Percentiles rank a stretch among this genome's conserved stretches.
These are phyloP conservation scores for Odontomyia ornata DNA, from an alignment of 2,888 invertebrate genomes.

Conservation along the genomic window DNA sequence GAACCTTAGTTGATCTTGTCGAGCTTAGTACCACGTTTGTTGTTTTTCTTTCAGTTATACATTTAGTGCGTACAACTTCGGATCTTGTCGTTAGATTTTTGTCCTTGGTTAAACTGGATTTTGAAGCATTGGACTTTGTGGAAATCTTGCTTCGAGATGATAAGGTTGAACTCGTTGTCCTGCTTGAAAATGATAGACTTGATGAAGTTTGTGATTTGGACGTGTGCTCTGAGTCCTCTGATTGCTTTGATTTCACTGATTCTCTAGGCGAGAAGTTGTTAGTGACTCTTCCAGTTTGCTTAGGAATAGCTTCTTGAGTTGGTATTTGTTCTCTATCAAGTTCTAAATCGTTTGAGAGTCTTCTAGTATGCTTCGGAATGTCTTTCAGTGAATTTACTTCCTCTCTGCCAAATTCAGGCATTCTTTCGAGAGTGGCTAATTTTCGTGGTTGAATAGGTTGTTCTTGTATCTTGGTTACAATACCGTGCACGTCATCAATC, in stretches of 20 bases:
- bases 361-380: no score
- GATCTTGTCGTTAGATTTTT: background rate
- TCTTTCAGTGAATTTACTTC: no score
- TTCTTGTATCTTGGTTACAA: constrained; percentile 25
- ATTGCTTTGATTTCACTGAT: background rate
- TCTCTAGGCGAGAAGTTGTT: background rate
- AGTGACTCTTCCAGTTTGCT: constrained; percentile 7
- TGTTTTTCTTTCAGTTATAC: background rate
- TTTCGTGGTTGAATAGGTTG: background rate
- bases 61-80: background rate
- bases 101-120: background rate
- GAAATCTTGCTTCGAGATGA: no score
- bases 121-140: background rate
- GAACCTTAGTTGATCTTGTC: no score
- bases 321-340: background rate
- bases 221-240: no score
- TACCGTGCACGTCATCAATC: constrained; percentile 27
- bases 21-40: background rate
- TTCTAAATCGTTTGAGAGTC: background rate
- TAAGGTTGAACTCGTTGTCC: no score
- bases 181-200: no score
- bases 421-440: background rate
- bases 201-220: no score
- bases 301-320: background rate
- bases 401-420: background rate